Percentiles rank a stretch among this genome's conserved stretches.
These are phyloP conservation scores for Pseudochaenichthys georgianus DNA, from an alignment of 2,797 vertebrate genomes.

Conservation along the genomic window DNA sequence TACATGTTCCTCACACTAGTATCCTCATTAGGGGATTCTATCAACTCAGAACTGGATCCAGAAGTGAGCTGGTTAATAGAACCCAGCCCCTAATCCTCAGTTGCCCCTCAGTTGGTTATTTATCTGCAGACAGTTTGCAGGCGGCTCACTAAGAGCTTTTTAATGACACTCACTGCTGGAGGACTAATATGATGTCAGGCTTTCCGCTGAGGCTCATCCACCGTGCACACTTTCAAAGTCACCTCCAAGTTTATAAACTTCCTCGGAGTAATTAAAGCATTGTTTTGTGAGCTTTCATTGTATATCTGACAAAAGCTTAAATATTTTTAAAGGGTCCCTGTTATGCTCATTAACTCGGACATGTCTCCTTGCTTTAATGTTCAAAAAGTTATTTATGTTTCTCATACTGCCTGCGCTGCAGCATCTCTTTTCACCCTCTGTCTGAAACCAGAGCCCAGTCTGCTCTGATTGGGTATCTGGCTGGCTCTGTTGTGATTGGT, in stretches of 20 bases:
- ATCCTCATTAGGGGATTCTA: not conserved
- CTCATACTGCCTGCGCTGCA: no score
- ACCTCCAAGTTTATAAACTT: constrained; percentile 7
- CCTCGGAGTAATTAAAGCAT: not conserved
- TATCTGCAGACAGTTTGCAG: constrained; percentile 36
- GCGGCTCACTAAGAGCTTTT: constrained; percentile 29
- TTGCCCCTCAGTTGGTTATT: constrained; percentile 25
- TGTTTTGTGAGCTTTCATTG: not conserved
- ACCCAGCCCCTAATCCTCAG: not conserved
- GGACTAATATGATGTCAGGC: constrained; percentile 33
- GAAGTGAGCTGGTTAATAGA: not conserved
- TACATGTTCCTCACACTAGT: not conserved
- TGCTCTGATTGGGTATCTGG: no score
- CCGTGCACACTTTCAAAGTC: constrained; percentile 38
- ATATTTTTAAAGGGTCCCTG: no score
- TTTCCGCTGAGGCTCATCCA: constrained; percentile 32
- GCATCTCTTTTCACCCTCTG: no score
- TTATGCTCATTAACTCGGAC: no score
- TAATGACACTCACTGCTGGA: constrained; percentile 30
- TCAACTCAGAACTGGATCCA: constrained; percentile 5
- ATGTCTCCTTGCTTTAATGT: no score
- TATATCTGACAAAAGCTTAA: not conserved
- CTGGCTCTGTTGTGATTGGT: no score
- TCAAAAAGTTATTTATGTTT: no score
- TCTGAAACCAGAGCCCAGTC: no score